Evolutionary conservation across 2,113 vertebrate genomes (phyloP), one percentile per base, ranked within the genome.

Genomic region (Myocastor coypus): DNA sequence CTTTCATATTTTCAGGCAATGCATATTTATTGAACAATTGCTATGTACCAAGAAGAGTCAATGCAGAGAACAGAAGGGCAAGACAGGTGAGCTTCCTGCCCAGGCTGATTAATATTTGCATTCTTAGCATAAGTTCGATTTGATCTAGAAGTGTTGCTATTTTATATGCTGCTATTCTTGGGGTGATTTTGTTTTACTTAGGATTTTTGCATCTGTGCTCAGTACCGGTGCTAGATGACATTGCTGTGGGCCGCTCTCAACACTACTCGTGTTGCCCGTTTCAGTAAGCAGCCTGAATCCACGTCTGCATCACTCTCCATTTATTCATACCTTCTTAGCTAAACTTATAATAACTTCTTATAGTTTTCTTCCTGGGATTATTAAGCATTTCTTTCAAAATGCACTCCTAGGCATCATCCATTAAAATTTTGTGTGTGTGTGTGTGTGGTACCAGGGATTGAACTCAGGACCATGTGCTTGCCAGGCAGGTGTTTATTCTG

Each of bases 351-450:
- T 86, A 84, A 66, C 86, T 46, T 71, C 87, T 86, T 89, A 63
- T 52, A 46, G 40, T 81, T 87, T 95, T 94, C 52, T 86, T 92
- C 64, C 55, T 80, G 24, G n/a, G 46, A 10, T 30, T 78, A 42
- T 83, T 92, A 84, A 87, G 87, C 19, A n/a, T 89, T 93, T 86
- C 59, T n/a, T 95, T 73, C 81, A 80, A 88, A 92, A 73, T 83
- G 86, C 11, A n/a, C 89, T 93, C 61, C 40, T 78, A 92, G 86
- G 77, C 89, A 88, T 40, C 77, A 71, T 86, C 91, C 30, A 83
- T 83, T 64, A 82, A 71, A 40, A 89, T 2, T 46, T 46, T 46
- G 46, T 46, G 46, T 46, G 46, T 46, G 46, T 46, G 46, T 46
- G 46, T 46, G 46, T 46, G 46, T 46, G 46, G 46, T 46, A 46